Conservation (phyloP, 2,113 vertebrate species). For the Pteropus alecto region DNA sequence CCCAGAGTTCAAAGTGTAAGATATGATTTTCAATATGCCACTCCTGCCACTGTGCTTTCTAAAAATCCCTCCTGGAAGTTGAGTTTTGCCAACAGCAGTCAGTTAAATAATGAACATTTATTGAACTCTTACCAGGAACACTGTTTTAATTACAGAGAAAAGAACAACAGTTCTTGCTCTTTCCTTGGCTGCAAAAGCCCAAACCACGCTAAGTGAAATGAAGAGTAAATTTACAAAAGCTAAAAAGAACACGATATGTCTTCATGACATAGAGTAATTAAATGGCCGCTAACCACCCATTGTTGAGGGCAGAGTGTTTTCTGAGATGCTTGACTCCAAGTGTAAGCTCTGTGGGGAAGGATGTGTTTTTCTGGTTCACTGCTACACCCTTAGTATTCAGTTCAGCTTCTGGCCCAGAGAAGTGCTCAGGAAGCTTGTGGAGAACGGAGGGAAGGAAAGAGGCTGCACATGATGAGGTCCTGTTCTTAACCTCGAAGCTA, state of each 20-base stretch:
- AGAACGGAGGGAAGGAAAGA: background rate
- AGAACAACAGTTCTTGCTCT: background rate
- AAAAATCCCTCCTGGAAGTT: background rate
- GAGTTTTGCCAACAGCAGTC: background rate
- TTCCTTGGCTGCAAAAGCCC: background rate
- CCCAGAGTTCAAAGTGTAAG: background rate
- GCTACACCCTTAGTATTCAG: background rate
- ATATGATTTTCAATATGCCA: background rate
- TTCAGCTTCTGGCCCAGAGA: background rate
- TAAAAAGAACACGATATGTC: background rate
- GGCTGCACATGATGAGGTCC: rapidly evolving
- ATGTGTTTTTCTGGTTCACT: background rate
- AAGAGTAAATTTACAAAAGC: background rate
- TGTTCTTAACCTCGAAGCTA: background rate
- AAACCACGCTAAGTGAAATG: background rate
- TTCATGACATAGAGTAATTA: background rate
- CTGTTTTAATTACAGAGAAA: background rate
- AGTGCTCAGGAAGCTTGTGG: background rate
- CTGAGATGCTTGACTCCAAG: background rate
- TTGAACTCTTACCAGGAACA: background rate
- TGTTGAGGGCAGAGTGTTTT: background rate
- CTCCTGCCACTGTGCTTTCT: background rate
- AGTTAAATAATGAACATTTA: background rate
- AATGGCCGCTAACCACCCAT: background rate
- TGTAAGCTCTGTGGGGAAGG: background rate